phyloP scores from a whole-genome alignment of 2,888 invertebrate genomes.

The Habrosyne pyritoides region DNA sequence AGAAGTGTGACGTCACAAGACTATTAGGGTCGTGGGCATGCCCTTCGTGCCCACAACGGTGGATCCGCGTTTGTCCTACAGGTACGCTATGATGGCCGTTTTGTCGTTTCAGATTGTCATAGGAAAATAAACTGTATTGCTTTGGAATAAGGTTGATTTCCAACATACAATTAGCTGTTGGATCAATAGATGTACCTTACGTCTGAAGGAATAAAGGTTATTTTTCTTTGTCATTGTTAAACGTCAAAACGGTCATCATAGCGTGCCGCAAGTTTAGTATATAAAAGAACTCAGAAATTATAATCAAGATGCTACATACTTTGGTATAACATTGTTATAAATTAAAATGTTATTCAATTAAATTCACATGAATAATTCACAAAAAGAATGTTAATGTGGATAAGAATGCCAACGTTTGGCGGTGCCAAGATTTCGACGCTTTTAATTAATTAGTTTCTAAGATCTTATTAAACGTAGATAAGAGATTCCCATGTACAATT shows the following conservation, averaged over 20 bases:
- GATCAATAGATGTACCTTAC: background rate
- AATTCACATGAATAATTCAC: conserved; percentile 79
- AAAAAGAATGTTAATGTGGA: conserved; percentile 68
- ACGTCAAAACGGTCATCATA: too few species aligned
- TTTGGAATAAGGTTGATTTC: too few species aligned
- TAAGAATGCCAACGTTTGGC: conserved; percentile 65
- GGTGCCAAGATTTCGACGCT: conserved; percentile 58
- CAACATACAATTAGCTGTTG: too few species aligned
- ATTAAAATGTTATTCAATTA: conserved; percentile 79
- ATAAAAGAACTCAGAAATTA: background rate
- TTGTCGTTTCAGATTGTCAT: too few species aligned
- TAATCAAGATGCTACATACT: background rate
- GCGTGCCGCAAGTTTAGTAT: background rate
- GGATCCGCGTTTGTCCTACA: too few species aligned
- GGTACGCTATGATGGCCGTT: too few species aligned
- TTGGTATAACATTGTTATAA: conserved; percentile 54
- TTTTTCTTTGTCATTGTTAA: too few species aligned
- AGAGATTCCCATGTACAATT: background rate
- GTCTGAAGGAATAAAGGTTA: too few species aligned
- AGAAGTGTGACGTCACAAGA: too few species aligned
- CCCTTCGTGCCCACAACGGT: too few species aligned
- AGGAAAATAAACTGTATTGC: too few species aligned
- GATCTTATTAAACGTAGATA: background rate
- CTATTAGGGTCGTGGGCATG: too few species aligned
- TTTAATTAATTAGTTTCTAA: conserved; percentile 63